Conservation (phyloP, 2,113 vertebrate genomes). For the Myodes glareolus region DNA sequence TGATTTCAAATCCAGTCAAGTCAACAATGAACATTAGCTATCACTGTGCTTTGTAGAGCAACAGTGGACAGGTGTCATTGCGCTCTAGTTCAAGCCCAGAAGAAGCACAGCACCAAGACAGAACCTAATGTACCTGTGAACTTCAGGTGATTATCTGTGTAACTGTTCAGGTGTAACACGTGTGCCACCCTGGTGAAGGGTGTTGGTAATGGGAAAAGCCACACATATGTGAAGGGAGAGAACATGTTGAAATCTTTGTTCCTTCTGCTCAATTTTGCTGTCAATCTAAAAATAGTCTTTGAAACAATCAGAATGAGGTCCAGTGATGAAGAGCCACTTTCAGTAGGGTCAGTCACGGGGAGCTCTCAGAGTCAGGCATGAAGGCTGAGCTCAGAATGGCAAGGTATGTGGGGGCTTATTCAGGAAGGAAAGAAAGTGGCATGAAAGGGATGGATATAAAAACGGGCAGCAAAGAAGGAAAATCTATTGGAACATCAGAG, state of each 20-base stretch:
- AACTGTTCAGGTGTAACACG: background rate
- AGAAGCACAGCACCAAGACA: background rate
- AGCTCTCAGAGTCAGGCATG: background rate
- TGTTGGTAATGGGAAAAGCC: background rate
- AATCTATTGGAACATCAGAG: background rate
- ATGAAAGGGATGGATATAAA: background rate
- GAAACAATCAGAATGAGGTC: background rate
- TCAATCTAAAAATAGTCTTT: background rate
- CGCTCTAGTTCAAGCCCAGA: background rate
- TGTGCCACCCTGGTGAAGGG: background rate
- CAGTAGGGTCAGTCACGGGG: background rate
- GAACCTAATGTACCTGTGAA: background rate
- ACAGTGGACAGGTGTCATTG: background rate
- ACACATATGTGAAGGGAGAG: no score
- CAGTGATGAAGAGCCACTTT: background rate
- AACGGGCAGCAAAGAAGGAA: background rate
- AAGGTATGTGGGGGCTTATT: background rate
- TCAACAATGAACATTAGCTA: background rate
- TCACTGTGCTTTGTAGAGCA: no score
- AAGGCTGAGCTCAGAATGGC: background rate
- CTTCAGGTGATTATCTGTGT: no score
- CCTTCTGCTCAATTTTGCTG: background rate
- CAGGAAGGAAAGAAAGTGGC: background rate
- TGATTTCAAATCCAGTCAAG: background rate
- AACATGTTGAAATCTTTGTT: background rate